Conservation (phyloP, 2,888 invertebrate genomes). For the Polia nebulosa region DNA sequence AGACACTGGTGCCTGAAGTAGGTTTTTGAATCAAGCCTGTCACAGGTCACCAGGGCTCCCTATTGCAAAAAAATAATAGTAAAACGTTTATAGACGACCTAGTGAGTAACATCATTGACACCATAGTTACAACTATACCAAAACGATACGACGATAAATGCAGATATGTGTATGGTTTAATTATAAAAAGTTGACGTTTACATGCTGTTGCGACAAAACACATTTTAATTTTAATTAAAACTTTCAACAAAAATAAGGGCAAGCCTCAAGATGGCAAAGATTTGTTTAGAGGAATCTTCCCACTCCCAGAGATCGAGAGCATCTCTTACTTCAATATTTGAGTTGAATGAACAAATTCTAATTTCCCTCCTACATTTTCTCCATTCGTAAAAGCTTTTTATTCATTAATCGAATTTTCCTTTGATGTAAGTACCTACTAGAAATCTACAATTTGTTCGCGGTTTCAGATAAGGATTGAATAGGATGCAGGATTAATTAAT, state of each 20-base stretch:
- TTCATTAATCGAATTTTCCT: slow-evolving; percentile 56
- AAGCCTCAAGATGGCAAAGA: slow-evolving; percentile 30
- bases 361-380: slow-evolving; percentile 55
- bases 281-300: slow-evolving; percentile 38
- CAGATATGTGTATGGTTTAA: not conserved
- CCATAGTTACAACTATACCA: too few species aligned
- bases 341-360: slow-evolving; percentile 62
- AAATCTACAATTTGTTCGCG: slow-evolving; percentile 21
- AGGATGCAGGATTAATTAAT: slow-evolving; percentile 43
- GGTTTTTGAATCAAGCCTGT: too few species aligned
- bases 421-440: slow-evolving; percentile 45
- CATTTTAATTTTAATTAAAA: slow-evolving; percentile 34
- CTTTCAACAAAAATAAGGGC: slow-evolving; percentile 28
- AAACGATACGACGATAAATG: not conserved
- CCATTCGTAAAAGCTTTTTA: slow-evolving; percentile 50
- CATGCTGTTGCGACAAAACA: slow-evolving; percentile 1
- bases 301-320: slow-evolving; percentile 33
- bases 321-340: slow-evolving; percentile 61
- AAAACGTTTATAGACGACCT: too few species aligned
- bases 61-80: too few species aligned
- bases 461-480: slow-evolving; percentile 24
- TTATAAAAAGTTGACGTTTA: not conserved
- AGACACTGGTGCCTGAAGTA: too few species aligned
- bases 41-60: too few species aligned
- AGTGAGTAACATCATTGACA: too few species aligned